Evolutionary conservation across 2,113 vertebrate species (phyloP).

Genomic region (Eulemur rufifrons): DNA sequence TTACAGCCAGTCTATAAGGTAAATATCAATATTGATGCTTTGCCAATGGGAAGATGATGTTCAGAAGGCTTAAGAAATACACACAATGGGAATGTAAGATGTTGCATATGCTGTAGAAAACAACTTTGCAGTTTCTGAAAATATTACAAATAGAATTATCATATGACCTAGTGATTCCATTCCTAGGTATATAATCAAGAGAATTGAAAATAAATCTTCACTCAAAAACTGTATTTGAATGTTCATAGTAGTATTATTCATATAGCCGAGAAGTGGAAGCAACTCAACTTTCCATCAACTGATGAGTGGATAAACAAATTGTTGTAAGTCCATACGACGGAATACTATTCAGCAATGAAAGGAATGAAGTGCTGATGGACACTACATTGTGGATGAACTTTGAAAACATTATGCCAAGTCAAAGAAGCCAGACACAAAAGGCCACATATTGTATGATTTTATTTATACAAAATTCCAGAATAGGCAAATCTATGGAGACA

Average conservation of each 20-base stretch:
- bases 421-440: neutral
- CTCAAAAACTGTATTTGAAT: neutral
- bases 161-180: neutral
- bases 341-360: too few species aligned
- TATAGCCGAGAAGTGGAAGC: neutral
- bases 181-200: neutral
- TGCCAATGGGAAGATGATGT: neutral
- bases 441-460: neutral
- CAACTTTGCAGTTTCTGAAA: neutral
- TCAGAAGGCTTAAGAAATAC: neutral
- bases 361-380: accelerated
- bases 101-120: neutral
- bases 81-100: too few species aligned
- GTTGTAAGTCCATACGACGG: accelerated
- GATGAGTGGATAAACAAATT: neutral
- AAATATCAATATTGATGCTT: neutral
- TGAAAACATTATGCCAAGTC: neutral
- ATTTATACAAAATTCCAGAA: neutral
- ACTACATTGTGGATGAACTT: neutral
- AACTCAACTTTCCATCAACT: neutral
- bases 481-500: neutral
- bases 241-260: neutral
- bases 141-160: neutral
- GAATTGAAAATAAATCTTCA: neutral
- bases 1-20: neutral